phyloP scores from a whole-genome alignment of 2,113 vertebrate species.

The Scortum barcoo region DNA sequence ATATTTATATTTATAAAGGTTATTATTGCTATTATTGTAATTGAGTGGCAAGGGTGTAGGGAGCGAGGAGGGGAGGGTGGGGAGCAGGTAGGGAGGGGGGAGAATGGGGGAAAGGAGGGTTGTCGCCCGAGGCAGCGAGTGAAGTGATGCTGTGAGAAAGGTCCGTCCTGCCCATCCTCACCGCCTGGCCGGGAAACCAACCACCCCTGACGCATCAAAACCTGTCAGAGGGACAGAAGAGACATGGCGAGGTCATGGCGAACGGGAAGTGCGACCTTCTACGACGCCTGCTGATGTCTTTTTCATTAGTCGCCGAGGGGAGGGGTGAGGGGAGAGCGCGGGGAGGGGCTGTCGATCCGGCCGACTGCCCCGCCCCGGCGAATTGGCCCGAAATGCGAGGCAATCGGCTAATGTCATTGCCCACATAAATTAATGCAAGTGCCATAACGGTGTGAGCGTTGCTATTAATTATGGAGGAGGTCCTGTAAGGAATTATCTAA shows the following conservation, averaged over 20 bases:
- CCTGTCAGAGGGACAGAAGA: conserved; percentile 71
- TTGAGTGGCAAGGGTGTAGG: conserved; percentile 28
- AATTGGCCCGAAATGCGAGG: conserved; percentile 70
- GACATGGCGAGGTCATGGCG: conserved; percentile 62
- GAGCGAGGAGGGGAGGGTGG: neutral
- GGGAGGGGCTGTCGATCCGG: conserved; percentile 43
- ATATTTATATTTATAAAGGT: conserved; percentile 8
- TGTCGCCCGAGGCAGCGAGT: conserved; percentile 70
- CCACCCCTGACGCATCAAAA: conserved; percentile 80
- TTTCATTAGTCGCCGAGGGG: conserved; percentile 75
- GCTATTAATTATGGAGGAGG: conserved; percentile 65
- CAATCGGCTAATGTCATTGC: conserved; percentile 78
- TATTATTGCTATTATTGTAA: conserved; percentile 40
- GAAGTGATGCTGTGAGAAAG: conserved; percentile 51
- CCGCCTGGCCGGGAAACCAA: conserved; percentile 58
- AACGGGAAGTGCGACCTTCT: conserved; percentile 70
- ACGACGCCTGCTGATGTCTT: conserved; percentile 76
- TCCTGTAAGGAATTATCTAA: conserved; percentile 62
- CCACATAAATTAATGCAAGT: conserved; percentile 77
- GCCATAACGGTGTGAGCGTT: conserved; percentile 59
- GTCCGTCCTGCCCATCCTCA: conserved; percentile 51
- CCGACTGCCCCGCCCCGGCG: conserved; percentile 56
- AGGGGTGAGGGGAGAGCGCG: conserved; percentile 19
- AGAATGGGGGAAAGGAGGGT: conserved; percentile 36
- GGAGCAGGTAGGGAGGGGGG: conserved; percentile 21